Evolutionary conservation across 2,113 vertebrate species (phyloP), one percentile per base, ranked within the genome.

Genomic region (Seriola quinqueradiata): DNA sequence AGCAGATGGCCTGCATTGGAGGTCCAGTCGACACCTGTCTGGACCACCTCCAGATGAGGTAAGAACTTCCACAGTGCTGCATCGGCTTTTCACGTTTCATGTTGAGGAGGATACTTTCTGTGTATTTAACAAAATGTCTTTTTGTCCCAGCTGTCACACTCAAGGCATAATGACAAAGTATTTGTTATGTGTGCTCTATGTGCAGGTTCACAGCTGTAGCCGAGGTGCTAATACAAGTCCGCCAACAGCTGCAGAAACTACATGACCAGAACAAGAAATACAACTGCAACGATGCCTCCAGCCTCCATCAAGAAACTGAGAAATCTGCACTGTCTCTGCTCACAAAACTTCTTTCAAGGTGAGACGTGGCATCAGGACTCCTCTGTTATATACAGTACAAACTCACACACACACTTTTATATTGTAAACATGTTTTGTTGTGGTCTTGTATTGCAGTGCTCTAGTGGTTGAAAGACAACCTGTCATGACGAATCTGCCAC

Each of bases 401-500:
- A 21, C 58, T 59, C 16, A 54, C 4, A 57, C n/a, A 21, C 28
- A 9, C 42, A 8, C 46, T 52, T 16, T 46, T 17, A 54, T 9
- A 42, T 36, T 36, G 5, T 36, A 5, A 36, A 36, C 34, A 36
- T 12, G 14, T 59, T 40, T 38, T 36, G 4, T 36, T 66, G 4
- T 65, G 52, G 5, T 34, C 6, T 76, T 64, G 17, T 44, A 17
- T 89, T 83, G 80, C 83, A 99, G 98, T 36, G 97, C 97, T 5
- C 96, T 99, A n/a, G 97, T 99, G 85, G 97, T 99, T 48, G 97
- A 98, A 92, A 95, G 96, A 77, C 98, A 99, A 85, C 98, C 98
- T 0, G 93, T 94, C 82, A 97, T 97, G 97, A 94, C 95, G 1
- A 97, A 93, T 2, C 94, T 96, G 50, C 94, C 96, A 8, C 96